Evolutionary conservation across 1,140 invertebrate genomes (phyloP), one percentile per base, ranked within the genome.

Genomic region (Drosophila busckii): DNA sequence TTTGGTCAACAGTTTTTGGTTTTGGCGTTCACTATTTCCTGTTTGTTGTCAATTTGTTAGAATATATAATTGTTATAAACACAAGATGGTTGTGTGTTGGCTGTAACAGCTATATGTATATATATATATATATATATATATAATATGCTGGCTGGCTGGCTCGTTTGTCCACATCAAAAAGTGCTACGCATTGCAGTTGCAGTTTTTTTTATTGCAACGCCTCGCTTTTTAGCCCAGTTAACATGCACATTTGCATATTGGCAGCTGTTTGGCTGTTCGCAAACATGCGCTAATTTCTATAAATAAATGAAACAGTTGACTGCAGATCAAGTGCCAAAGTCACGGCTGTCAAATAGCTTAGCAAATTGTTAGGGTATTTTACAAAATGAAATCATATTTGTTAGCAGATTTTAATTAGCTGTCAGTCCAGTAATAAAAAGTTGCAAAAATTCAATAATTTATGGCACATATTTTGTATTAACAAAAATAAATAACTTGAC

Each of bases 1-100:
- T 82, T 73, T 67, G 73, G 73, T 60, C 73, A 82, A 64, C 75
- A 23, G 16, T 26, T 65, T 63, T 78, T 49, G 63, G 73, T 68
- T 55, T 53, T 54, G 59, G n/a, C n/a, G n/a, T n/a, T n/a, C n/a
- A n/a, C 63, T 69, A 73, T 82, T 80, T 80, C 73, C 73, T 80
- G 73, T 80, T 78, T 82, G 58, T 64, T 15, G 22, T 12, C 32
- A 35, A 62, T 35, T 56, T 35, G 17, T 34, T 49, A 55, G 52
- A 48, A 55, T 31, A n/a, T n/a, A 54, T 44, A 62, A 62, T 62
- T 62, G 59, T n/a, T n/a, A n/a, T n/a, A n/a, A n/a, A n/a, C n/a
- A n/a, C n/a, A n/a, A n/a, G n/a, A n/a, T n/a, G n/a, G n/a, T n/a
- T n/a, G n/a, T n/a, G n/a, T n/a, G n/a, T n/a, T n/a, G n/a, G n/a